phyloP scores from a whole-genome alignment of 64 coral and sea anemone genomes.

The Montipora sp. region DNA sequence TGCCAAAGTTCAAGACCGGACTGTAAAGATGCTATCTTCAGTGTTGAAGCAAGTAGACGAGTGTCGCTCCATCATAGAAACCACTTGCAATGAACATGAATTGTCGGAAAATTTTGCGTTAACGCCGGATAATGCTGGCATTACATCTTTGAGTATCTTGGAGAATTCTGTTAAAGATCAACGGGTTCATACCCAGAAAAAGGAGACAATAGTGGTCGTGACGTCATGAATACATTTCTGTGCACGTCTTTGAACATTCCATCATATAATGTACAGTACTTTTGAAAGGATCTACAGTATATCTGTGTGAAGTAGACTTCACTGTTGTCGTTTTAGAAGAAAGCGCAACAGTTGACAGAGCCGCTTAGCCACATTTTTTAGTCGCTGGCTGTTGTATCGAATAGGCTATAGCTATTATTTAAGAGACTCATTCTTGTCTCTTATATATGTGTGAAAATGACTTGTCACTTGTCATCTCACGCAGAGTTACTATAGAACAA shows the following conservation, averaged over 20 bases:
- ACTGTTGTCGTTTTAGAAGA: too few relatives aligned
- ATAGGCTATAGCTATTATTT: too few relatives aligned
- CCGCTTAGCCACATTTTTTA: too few relatives aligned
- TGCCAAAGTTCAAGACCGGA: constrained; percentile 20
- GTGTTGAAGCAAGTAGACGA: constrained; percentile 22
- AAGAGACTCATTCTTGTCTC: too few relatives aligned
- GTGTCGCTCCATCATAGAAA: constrained; percentile 21
- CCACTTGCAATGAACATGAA: not conserved
- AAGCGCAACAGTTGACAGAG: too few relatives aligned
- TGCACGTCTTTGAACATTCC: not conserved
- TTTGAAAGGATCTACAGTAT: too few relatives aligned
- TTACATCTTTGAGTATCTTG: not conserved
- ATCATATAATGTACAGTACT: too few relatives aligned
- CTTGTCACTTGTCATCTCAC: too few relatives aligned
- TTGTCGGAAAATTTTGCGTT: not conserved
- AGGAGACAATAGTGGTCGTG: not conserved
- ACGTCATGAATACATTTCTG: not conserved
- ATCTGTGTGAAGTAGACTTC: too few relatives aligned
- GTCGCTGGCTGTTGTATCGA: too few relatives aligned
- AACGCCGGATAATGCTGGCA: not conserved
- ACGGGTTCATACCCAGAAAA: not conserved
- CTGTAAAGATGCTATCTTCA: not conserved
- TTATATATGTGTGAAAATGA: too few relatives aligned
- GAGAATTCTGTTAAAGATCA: not conserved
- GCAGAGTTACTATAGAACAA: too few relatives aligned